phyloP scores from a whole-genome alignment of 1,140 invertebrate species.

The Zaprionus gabonicus region DNA sequence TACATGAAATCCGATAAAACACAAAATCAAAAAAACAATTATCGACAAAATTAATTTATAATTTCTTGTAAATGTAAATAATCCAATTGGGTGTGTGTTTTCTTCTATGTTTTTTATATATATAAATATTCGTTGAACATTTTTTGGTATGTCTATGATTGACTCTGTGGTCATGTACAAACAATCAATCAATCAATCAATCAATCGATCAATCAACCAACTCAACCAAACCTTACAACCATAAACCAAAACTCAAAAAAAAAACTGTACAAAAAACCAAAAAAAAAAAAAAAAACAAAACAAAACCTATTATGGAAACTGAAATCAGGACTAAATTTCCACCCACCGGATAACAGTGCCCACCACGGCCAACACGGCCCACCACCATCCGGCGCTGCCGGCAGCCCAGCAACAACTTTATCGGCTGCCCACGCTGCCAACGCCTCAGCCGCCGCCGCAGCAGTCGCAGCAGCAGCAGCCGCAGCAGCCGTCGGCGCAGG shows the following conservation, averaged over 20 bases:
- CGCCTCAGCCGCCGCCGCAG: constrained; percentile 31
- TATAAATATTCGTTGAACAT: constrained; percentile 84
- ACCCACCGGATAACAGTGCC: constrained; percentile 84
- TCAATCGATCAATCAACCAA: constrained; percentile 77
- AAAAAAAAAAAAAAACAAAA: constrained; percentile 62
- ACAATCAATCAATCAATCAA: constrained; percentile 57
- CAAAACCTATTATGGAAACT: constrained; percentile 56
- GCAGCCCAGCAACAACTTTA: constrained; percentile 68
- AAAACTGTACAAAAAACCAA: constrained; percentile 72
- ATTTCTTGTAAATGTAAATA: constrained; percentile 85
- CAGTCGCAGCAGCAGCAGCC: constrained; percentile 40
- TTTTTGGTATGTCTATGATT: constrained; percentile 85
- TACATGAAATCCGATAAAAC: constrained; percentile 46
- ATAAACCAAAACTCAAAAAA: constrained; percentile 54
- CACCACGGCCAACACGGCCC: constrained; percentile 74
- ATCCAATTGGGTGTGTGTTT: constrained; percentile 85
- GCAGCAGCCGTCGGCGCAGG: constrained; percentile 19
- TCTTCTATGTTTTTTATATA: constrained; percentile 84
- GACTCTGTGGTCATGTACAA: constrained; percentile 84
- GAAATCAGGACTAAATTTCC: constrained; percentile 84
- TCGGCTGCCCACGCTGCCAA: constrained; percentile 59
- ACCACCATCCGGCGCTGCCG: constrained; percentile 51
- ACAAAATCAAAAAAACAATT: constrained; percentile 42
- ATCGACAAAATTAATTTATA: constrained; percentile 74
- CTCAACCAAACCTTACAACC: constrained; percentile 78